Evolutionary conservation across 2,113 vertebrate species (phyloP).

Genomic region (Anoura caudifer): DNA sequence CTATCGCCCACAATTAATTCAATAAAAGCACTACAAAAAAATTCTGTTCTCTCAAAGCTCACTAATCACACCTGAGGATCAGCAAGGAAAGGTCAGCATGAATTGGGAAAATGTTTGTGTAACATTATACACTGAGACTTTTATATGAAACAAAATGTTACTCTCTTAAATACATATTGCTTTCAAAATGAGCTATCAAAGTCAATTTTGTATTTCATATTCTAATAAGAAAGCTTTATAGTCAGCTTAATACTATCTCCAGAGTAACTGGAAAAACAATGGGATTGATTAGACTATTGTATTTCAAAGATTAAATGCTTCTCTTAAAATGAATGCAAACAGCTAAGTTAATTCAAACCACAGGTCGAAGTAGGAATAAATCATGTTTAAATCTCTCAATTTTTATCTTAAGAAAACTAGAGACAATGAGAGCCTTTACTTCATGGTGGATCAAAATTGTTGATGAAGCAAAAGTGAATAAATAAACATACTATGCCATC

Average conservation of each 20-base stretch:
- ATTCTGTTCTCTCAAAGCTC: background rate
- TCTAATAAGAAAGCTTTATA: conserved; percentile 47
- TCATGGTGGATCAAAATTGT: background rate
- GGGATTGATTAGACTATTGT: conserved; percentile 30
- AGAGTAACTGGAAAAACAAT: conserved; percentile 50
- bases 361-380: conserved; percentile 52
- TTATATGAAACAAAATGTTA: conserved; percentile 57
- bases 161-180: background rate
- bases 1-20: background rate
- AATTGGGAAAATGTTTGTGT: conserved; percentile 3
- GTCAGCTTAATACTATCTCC: background rate
- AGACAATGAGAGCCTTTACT: background rate
- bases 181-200: conserved; percentile 54
- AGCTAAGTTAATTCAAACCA: conserved; percentile 52
- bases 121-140: background rate
- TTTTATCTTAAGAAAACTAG: conserved; percentile 40
- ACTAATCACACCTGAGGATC: background rate
- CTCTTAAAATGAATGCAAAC: conserved; percentile 44
- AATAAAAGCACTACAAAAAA: background rate
- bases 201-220: conserved; percentile 22
- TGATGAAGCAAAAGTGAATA: conserved; percentile 63
- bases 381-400: conserved; percentile 54
- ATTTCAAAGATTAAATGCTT: conserved; percentile 36
- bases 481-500: conserved; percentile 49
- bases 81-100: conserved; percentile 14